Base-by-base conservation (phyloP, 2,797 vertebrate species). In the Menidia menidia region DNA sequence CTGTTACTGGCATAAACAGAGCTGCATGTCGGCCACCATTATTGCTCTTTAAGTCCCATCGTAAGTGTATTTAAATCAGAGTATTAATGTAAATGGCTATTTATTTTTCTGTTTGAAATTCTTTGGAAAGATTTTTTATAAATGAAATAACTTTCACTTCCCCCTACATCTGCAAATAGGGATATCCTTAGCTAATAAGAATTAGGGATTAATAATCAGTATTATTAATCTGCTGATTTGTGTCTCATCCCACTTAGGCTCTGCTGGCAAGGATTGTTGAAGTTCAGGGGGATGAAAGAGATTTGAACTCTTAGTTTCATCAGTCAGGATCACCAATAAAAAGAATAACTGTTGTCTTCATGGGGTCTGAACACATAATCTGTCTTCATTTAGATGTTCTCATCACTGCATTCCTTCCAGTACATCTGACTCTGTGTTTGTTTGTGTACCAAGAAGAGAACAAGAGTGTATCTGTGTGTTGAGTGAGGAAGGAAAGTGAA, bases 321-420 rank as follows among this genome's bases (percentile, higher is more conserved):
- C 78, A 39, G 13, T 60, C 82, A 80, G 86, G 83, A 82, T 86
- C 69, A 81, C 85, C 77, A 8, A 82, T 80, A 68, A 86, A 25
- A 25, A 25, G 25, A 25, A 25, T 25, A 78, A 90, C 59, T 82
- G 52, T 70, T 75, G 71, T 82, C 71, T 59, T 81, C 62, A 35
- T 72, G 14, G 56, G 71, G 81, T 74, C 81, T 70, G 80, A 87
- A 85, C 83, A 73, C 89, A 66, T 77, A 81, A 89, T 89, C 86
- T 87, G 83, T 89, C 82, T 87, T 85, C 82, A 80, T 86, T 87
- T 85, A 84, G 72, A 81, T 42, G 75, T 88, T 56, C 80, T 92
- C 89, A 84, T 88, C 88, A 64, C 80, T 15, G 80, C 85, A 86
- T 90, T 89, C 87, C 83, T 75, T 41, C 0, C 57, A 70, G 42